A percentile compares a stretch with the other conserved stretches of the same genome.
Conservation (phyloP, 2,888 invertebrate genomes). For the Trileptium ribeirensis region DNA sequence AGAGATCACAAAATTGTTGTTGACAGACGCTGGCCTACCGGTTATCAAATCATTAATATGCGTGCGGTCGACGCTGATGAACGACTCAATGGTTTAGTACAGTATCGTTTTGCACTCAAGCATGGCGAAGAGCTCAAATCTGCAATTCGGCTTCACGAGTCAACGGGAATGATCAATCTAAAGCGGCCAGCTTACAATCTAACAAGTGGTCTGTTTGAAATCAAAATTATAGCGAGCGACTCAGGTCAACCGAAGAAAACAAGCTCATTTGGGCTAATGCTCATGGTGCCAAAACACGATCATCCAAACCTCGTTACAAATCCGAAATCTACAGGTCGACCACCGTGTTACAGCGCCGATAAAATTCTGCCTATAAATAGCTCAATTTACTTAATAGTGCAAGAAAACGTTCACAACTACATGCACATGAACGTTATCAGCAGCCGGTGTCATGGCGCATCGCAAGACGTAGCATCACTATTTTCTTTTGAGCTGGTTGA, state of each 20-base stretch:
- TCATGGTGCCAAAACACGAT: background rate
- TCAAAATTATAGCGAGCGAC: background rate
- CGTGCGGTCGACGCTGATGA: constrained; percentile 79
- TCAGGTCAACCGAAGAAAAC: background rate
- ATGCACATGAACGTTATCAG: background rate
- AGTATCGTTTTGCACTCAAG: constrained; percentile 60
- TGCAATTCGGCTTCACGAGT: background rate
- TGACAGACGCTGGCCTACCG: background rate
- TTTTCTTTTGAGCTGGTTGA: background rate
- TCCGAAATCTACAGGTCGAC: background rate
- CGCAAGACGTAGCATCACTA: background rate
- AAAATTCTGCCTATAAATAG: too few species aligned
- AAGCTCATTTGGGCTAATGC: background rate
- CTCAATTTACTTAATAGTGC: background rate
- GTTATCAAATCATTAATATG: constrained; percentile 62
- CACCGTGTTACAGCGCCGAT: too few species aligned
- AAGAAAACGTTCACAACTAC: background rate
- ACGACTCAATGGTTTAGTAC: constrained; percentile 75
- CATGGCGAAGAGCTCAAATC: background rate
- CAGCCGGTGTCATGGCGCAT: background rate
- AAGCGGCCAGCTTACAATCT: background rate
- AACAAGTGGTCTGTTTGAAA: background rate
- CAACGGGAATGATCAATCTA: background rate
- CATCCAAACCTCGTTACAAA: background rate
- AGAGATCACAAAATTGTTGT: background rate